Evolutionary conservation across 2,888 invertebrate genomes (phyloP).

Genomic region (Lepidochitona cinerea): DNA sequence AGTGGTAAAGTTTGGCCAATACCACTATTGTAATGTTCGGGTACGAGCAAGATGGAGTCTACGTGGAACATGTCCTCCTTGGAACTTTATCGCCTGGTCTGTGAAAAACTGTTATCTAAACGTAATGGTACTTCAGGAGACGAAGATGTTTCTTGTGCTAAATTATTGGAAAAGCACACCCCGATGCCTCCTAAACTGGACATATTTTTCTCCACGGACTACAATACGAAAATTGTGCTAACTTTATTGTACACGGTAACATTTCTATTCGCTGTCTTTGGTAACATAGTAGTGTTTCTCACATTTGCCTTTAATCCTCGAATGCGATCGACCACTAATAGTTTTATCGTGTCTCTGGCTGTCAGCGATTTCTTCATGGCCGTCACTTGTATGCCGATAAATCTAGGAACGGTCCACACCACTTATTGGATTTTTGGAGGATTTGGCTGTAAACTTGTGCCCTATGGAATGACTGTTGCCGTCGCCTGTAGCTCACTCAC

Average conservation of each 20-base stretch:
- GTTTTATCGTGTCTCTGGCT: slow-evolving; percentile 51
- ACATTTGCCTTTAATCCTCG: slow-evolving; percentile 43
- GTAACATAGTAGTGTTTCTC: slow-evolving; percentile 45
- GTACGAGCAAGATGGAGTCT: not conserved
- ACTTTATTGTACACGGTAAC: slow-evolving; percentile 32
- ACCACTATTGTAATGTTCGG: too few species aligned
- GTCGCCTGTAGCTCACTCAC: slow-evolving; percentile 49
- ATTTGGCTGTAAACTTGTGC: slow-evolving; percentile 46
- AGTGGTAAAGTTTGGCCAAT: too few species aligned
- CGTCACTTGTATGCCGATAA: slow-evolving; percentile 41
- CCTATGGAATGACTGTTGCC: slow-evolving; percentile 40
- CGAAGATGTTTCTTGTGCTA: not conserved
- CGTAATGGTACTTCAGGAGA: not conserved
- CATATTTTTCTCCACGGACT: not conserved
- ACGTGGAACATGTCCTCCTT: not conserved
- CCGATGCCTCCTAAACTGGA: not conserved
- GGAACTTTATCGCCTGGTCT: not conserved
- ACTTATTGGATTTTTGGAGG: slow-evolving; percentile 41
- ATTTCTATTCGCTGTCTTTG: slow-evolving; percentile 37
- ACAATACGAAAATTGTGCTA: slow-evolving; percentile 29
- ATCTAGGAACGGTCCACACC: slow-evolving; percentile 33
- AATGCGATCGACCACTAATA: slow-evolving; percentile 50
- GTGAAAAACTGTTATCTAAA: not conserved
- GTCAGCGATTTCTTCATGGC: slow-evolving; percentile 47
- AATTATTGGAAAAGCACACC: not conserved